These are phyloP conservation scores for Hydra vulgaris DNA, from an alignment of 30 jellyfish, hydroid and myxozoan species.

Conservation along the genomic window DNA sequence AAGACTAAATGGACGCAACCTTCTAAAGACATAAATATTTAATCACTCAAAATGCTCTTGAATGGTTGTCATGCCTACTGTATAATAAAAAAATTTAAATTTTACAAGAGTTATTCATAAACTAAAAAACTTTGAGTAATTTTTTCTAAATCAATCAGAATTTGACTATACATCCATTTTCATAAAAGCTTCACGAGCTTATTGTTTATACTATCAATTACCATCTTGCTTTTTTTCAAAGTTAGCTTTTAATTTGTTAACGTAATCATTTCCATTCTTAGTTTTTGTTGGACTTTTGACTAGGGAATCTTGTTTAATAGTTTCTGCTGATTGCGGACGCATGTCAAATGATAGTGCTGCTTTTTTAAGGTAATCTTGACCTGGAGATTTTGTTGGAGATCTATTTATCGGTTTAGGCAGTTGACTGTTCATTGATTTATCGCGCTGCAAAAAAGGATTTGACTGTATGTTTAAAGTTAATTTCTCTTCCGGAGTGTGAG, in stretches of 20 bases:
- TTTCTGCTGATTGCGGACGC: slow-evolving; percentile 35
- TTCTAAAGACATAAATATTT: too few species aligned
- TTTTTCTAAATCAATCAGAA: too few species aligned
- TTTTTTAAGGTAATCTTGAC: not conserved
- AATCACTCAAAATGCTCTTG: too few species aligned
- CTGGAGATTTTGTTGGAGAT: slow-evolving; percentile 6
- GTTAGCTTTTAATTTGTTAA: slow-evolving; percentile 20
- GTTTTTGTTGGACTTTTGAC: not conserved
- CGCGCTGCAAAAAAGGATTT: slow-evolving; percentile 25
- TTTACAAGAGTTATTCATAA: not conserved
- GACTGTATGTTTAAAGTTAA: slow-evolving; percentile 4
- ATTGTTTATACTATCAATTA: too few species aligned
- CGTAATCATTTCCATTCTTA: slow-evolving; percentile 17
- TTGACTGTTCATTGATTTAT: not conserved
- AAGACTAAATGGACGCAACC: not conserved
- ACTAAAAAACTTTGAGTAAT: too few species aligned
- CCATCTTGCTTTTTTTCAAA: slow-evolving; percentile 10
- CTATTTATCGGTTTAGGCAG: not conserved
- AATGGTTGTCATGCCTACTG: too few species aligned
- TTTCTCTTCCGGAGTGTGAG: slow-evolving; percentile 5
- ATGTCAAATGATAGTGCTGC: slow-evolving; percentile 18
- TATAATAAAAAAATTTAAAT: too few species aligned
- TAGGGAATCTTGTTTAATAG: not conserved
- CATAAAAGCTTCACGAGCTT: not conserved
- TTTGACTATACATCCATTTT: too few species aligned